Evolutionary conservation across 2,888 invertebrate species (phyloP), one percentile per base, ranked within the genome.

Genomic region (Agriopis leucophaearia): DNA sequence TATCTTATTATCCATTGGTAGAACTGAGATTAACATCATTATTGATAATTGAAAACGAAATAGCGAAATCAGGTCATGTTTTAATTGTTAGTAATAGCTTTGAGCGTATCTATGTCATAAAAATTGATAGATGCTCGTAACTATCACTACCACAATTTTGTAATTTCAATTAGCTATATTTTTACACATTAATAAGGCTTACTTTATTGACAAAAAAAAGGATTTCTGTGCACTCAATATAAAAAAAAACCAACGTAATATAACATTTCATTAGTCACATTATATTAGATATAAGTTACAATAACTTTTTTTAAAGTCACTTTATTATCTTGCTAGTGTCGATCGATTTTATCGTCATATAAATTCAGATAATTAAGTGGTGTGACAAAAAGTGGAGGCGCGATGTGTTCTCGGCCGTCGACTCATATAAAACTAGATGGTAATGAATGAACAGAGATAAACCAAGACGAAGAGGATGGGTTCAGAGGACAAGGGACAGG

Each of bases 381-480:
- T 89, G 91, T 89, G 91, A 93, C 92, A 93, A 92, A 93, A 93
- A 93, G 89, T 92, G 84, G 88, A 92, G 91, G 92, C 88, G 89
- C 89, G 88, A 91, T 92, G 84, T 88, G 90, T 92, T 90, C 88
- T 90, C 89, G 91, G 79, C 89, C 91, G 92, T 92, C 91, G 92
- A 89, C 87, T 93, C 85, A 86, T 88, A 92, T 91, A 91, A 88
- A 88, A 87, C 91, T 91, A 92, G 93, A 92, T 93, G 88, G 91
- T 92, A 93, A 93, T 93, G 93, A 93, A 93, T 93, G 93, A 93
- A 93, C 86, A 67, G 79, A 91, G 93, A 93, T 93, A 93, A 93
- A 87, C 75, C 78, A 81, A 88, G 90, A 88, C 82, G 89, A 87
- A 88, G 86, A 86, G 88, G 87, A 87, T 85, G 88, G 84, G 86